Evolutionary conservation across 1,140 invertebrate species (phyloP).

Genomic region (Chelonus insularis): DNA sequence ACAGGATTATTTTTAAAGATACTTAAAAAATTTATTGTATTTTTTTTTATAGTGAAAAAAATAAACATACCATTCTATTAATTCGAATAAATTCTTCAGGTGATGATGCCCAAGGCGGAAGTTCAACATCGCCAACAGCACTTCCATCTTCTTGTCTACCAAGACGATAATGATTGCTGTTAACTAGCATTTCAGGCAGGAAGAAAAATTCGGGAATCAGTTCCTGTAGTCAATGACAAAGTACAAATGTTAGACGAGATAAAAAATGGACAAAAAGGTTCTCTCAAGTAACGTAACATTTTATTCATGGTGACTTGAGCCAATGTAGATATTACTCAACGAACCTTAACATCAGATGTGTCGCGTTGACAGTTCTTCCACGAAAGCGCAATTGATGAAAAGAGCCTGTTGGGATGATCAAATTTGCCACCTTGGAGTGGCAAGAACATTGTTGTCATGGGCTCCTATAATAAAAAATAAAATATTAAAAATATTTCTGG

Average conservation of each 20-base stretch:
- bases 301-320: neutral
- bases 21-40: neutral
- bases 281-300: no score
- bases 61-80: constrained; percentile 82
- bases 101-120: constrained; percentile 95
- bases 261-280: no score
- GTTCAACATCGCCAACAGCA: constrained; percentile 81
- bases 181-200: constrained; percentile 98
- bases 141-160: constrained; percentile 87
- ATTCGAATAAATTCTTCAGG: constrained; percentile 97
- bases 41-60: constrained; percentile 14
- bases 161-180: constrained; percentile 84
- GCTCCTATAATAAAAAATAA: constrained; percentile 71
- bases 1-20: no score
- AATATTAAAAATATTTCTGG: neutral
- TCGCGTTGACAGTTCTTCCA: constrained; percentile 99
- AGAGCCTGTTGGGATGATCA: constrained; percentile 95
- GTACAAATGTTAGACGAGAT: neutral
- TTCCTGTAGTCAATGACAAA: constrained; percentile 66
- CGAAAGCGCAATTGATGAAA: constrained; percentile 88
- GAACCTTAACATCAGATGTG: constrained; percentile 96
- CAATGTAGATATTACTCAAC: constrained; percentile 25
- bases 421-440: constrained; percentile 98
- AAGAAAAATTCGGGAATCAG: constrained; percentile 99
- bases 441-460: constrained; percentile 98